Percentiles rank a stretch among this genome's conserved stretches.
phyloP scores from a whole-genome alignment of 2,797 vertebrate species.

The Euthynnus affinis region DNA sequence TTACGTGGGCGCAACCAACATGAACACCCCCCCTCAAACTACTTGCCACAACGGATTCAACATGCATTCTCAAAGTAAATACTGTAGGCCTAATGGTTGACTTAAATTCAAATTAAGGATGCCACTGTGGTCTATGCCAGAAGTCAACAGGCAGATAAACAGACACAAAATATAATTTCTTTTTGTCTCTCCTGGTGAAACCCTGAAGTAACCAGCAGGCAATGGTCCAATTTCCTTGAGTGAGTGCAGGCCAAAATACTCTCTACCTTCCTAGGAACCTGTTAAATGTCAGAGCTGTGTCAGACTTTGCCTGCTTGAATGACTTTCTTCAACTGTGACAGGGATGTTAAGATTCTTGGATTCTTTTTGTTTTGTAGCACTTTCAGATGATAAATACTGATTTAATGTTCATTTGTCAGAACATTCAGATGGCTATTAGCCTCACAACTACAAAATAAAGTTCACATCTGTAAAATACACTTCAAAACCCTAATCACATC shows the following conservation, averaged over 20 bases:
- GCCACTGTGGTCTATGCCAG: too few relatives aligned
- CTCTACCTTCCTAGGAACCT: not conserved
- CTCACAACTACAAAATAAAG: not conserved
- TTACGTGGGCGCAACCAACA: not conserved
- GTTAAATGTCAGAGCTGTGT: slow-evolving; percentile 15
- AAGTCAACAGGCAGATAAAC: too few relatives aligned
- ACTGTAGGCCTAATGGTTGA: too few relatives aligned
- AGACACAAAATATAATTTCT: not conserved
- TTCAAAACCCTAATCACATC: not conserved
- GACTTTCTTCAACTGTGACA: slow-evolving; percentile 3
- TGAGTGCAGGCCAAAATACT: not conserved
- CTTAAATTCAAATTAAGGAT: too few relatives aligned
- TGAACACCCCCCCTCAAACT: too few relatives aligned
- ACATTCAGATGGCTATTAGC: too few relatives aligned
- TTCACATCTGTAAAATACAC: not conserved
- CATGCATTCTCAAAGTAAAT: not conserved
- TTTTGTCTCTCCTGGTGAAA: not conserved
- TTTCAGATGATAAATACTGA: not conserved
- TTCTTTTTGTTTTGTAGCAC: too few relatives aligned
- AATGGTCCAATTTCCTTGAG: not conserved
- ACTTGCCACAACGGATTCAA: not conserved
- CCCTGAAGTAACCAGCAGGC: not conserved
- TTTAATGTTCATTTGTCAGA: not conserved
- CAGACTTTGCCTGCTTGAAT: not conserved
- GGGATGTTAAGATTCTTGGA: not conserved